Conservation (phyloP, 30 jellyfish, hydroid and myxozoan species). For the Aurelia sp. region DNA sequence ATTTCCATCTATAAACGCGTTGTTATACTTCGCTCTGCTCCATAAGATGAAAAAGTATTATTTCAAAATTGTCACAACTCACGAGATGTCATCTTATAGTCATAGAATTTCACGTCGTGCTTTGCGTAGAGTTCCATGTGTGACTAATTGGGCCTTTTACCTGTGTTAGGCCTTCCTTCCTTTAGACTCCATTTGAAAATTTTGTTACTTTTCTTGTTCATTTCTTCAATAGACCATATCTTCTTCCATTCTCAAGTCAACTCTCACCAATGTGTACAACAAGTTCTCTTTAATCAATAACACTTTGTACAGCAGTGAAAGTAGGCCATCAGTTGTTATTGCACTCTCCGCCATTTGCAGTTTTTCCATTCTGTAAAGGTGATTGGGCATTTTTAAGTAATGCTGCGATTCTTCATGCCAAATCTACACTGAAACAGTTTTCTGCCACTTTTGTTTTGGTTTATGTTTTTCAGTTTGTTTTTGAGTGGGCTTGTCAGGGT, state of each 20-base stretch:
- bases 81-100: no score
- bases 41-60: background rate
- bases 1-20: background rate
- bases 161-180: no score
- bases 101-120: no score
- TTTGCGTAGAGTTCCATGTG: no score
- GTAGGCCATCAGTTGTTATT: slow-evolving; percentile 65
- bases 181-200: no score
- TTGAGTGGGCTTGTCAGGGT: no score
- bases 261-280: slow-evolving; percentile 68
- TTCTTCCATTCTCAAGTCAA: slow-evolving; percentile 75
- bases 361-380: slow-evolving; percentile 53
- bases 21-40: background rate
- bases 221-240: slow-evolving; percentile 47
- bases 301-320: slow-evolving; percentile 63
- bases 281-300: slow-evolving; percentile 17
- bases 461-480: no score
- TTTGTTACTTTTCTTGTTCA: no score
- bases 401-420: background rate
- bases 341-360: slow-evolving; percentile 53
- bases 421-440: background rate
- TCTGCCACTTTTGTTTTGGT: no score
- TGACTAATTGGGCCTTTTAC: no score
- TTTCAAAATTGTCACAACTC: no score
- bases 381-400: background rate